These are phyloP conservation scores for Semaprochilodus insignis DNA, from an alignment of 2,797 vertebrate genomes.

Conservation along the genomic window DNA sequence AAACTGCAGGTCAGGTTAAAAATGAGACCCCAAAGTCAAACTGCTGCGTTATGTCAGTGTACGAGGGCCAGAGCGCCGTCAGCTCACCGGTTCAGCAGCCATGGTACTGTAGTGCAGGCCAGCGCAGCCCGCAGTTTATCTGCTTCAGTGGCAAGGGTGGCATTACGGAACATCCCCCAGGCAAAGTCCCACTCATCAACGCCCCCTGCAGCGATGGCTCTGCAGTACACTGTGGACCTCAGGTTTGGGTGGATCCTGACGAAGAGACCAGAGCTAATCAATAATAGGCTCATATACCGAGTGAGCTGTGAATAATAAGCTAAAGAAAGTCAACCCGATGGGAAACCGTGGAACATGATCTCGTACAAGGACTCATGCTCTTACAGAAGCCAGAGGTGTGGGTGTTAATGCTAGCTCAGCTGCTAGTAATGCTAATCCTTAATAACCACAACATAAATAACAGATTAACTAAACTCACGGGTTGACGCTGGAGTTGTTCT, in stretches of 20 bases:
- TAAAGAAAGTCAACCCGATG: too few relatives aligned
- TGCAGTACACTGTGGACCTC: constrained; percentile 89
- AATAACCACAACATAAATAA: background rate
- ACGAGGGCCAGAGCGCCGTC: background rate
- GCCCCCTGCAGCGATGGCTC: constrained; percentile 82
- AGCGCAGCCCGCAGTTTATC: constrained; percentile 87
- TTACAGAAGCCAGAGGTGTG: too few relatives aligned
- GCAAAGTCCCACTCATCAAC: constrained; percentile 85
- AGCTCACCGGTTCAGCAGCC: constrained; percentile 89
- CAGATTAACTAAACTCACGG: constrained; percentile 70
- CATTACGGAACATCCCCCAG: constrained; percentile 73
- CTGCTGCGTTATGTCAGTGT: too few relatives aligned
- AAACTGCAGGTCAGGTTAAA: too few relatives aligned
- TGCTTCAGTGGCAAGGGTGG: constrained; percentile 81
- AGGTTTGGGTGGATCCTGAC: constrained; percentile 88
- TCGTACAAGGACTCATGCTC: too few relatives aligned
- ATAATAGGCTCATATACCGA: background rate
- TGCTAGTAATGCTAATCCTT: too few relatives aligned
- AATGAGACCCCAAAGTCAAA: too few relatives aligned
- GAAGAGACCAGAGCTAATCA: background rate
- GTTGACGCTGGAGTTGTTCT: fast-evolving
- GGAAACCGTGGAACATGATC: too few relatives aligned
- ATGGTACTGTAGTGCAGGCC: constrained; percentile 83
- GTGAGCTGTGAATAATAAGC: background rate
- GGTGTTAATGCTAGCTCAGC: too few relatives aligned